Conservation (phyloP, 1,140 invertebrate species). For the Polyergus mexicanus region DNA sequence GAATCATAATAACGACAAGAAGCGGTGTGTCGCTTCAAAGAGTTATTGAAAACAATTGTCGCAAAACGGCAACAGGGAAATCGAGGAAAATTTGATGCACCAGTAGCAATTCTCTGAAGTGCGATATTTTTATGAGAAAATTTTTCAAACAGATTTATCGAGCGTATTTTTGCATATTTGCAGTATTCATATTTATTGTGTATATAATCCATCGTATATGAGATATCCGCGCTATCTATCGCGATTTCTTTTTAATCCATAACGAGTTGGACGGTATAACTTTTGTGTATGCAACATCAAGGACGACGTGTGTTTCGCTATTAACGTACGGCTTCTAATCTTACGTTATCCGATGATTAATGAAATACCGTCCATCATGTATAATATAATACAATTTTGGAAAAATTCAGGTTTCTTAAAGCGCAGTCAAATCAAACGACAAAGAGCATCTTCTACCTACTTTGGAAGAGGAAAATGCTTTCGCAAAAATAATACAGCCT, state of each 20-base stretch:
- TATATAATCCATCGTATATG: neutral
- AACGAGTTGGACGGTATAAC: neutral
- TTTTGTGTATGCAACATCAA: neutral
- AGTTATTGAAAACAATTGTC: conserved; percentile 56
- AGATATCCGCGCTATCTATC: conserved; percentile 22
- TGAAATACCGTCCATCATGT: neutral
- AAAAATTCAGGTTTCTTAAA: neutral
- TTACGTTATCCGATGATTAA: conserved; percentile 1
- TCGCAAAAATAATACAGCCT: neutral
- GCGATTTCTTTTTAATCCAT: conserved; percentile 41
- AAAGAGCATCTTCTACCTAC: conserved; percentile 39
- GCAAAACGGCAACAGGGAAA: neutral
- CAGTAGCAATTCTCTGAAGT: conserved; percentile 5
- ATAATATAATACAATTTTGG: neutral
- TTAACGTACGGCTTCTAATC: neutral
- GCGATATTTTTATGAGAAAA: conserved; percentile 30
- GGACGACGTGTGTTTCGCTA: neutral
- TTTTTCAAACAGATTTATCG: conserved; percentile 26
- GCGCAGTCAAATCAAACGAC: neutral
- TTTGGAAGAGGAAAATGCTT: neutral
- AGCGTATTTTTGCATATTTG: neutral
- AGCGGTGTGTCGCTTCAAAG: neutral
- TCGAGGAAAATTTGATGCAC: conserved; percentile 36
- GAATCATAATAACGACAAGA: neutral
- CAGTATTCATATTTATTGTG: conserved; percentile 45